Conservation (phyloP, 2,113 vertebrate species). For the Corynorhinus townsendii region DNA sequence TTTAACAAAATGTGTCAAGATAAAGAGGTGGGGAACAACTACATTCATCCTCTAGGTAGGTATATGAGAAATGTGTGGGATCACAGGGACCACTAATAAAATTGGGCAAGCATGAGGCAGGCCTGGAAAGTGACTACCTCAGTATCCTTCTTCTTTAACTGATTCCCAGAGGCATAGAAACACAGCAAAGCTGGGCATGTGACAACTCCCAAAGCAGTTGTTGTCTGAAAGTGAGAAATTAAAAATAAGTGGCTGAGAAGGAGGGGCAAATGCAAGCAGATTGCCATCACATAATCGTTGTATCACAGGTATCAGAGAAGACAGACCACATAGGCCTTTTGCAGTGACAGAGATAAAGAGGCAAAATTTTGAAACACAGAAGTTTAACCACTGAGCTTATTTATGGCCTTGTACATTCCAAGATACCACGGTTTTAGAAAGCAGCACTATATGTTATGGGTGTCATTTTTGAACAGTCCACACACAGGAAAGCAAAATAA, state of each 20-base stretch:
- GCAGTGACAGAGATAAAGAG: slow-evolving; percentile 77
- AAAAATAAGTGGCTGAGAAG: slow-evolving; percentile 63
- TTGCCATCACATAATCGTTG: slow-evolving; percentile 73
- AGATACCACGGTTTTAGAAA: slow-evolving; percentile 74
- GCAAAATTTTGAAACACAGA: slow-evolving; percentile 75
- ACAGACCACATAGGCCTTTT: slow-evolving; percentile 68
- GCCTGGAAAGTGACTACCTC: not conserved
- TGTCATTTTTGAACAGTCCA: slow-evolving; percentile 77
- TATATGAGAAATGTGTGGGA: not conserved
- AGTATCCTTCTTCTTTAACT: not conserved
- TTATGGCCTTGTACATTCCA: slow-evolving; percentile 77
- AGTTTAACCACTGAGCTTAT: slow-evolving; percentile 77
- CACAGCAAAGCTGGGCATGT: fast-evolving
- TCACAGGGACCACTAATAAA: fast-evolving
- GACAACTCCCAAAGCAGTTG: slow-evolving; percentile 14
- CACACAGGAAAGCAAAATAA: slow-evolving; percentile 79
- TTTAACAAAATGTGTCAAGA: not conserved
- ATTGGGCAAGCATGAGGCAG: not conserved
- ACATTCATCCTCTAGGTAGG: not conserved
- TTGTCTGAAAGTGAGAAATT: slow-evolving; percentile 56
- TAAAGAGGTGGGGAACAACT: not conserved
- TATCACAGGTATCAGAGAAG: slow-evolving; percentile 69
- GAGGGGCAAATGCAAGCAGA: slow-evolving; percentile 58
- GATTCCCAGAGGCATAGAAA: slow-evolving; percentile 16
- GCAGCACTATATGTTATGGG: slow-evolving; percentile 73